Evolutionary conservation across 2,797 vertebrate genomes (phyloP).

Genomic region (Scolopax bukidnonensis): DNA sequence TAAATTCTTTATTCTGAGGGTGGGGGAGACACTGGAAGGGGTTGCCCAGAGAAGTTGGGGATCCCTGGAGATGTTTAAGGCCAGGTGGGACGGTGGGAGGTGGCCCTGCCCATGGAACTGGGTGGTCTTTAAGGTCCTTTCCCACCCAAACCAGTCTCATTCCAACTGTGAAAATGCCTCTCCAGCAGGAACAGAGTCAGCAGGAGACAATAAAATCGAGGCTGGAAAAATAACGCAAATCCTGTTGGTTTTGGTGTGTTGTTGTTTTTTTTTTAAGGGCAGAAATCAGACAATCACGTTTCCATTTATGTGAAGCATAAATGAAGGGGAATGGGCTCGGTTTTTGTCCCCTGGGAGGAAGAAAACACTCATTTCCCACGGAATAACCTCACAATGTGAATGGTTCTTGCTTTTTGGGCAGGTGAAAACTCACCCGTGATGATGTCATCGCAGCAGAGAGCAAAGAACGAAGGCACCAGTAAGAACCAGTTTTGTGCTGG

Average conservation of each 20-base stretch:
- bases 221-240: too few species aligned
- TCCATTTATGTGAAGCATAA: too few species aligned
- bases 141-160: background rate
- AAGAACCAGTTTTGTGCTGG: background rate
- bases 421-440: fast-evolving
- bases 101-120: background rate
- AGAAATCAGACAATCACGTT: background rate
- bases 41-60: background rate
- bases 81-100: background rate
- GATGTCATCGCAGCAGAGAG: background rate
- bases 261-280: background rate
- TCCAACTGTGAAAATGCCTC: fast-evolving
- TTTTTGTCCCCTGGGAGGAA: background rate
- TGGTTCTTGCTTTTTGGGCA: too few species aligned
- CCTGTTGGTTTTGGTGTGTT: too few species aligned
- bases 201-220: background rate
- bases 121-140: background rate
- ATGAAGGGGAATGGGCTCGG: background rate
- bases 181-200: background rate
- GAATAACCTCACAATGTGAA: background rate
- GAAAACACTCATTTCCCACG: background rate
- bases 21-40: too few species aligned
- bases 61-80: background rate
- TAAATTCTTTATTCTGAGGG: background rate
- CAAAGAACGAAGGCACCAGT: background rate